Evolutionary conservation across 2,888 invertebrate genomes (phyloP).

Genomic region (Andrena marginata): DNA sequence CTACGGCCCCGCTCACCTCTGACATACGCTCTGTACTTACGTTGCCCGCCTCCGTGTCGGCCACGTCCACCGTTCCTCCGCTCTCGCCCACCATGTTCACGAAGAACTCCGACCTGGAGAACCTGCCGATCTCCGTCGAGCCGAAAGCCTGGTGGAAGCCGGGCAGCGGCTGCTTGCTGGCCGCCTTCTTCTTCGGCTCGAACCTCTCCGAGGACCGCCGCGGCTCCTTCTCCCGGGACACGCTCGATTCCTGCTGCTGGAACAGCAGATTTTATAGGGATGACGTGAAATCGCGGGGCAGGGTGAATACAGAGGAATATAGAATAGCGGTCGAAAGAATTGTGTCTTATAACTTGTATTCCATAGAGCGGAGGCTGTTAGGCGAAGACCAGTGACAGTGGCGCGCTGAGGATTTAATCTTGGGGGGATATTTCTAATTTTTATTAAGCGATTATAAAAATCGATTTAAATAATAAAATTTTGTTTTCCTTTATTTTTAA

Average conservation of each 20-base stretch:
- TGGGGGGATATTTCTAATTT: too few species aligned
- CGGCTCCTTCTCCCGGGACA: slow-evolving; percentile 60
- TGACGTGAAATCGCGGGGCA: background rate
- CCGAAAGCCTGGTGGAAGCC: slow-evolving; percentile 95
- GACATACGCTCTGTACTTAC: slow-evolving; percentile 68
- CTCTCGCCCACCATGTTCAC: slow-evolving; percentile 87
- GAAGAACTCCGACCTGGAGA: slow-evolving; percentile 89
- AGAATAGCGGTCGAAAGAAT: too few species aligned
- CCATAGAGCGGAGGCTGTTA: too few species aligned
- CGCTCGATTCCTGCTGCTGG: slow-evolving; percentile 60
- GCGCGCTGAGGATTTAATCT: too few species aligned
- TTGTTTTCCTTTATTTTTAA: too few species aligned
- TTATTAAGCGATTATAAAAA: too few species aligned
- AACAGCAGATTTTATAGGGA: background rate
- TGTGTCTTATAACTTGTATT: too few species aligned
- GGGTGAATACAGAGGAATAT: too few species aligned
- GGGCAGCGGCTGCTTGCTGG: slow-evolving; percentile 88
- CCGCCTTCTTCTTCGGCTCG: slow-evolving; percentile 68
- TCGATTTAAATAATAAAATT: too few species aligned
- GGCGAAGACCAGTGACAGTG: too few species aligned
- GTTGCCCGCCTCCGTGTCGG: slow-evolving; percentile 44
- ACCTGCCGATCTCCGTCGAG: slow-evolving; percentile 94
- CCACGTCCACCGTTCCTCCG: slow-evolving; percentile 39
- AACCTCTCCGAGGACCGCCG: slow-evolving; percentile 66
- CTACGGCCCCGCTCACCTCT: slow-evolving; percentile 37